These are phyloP conservation scores for Ophthalmolycus amberensis DNA, from an alignment of 2,113 vertebrate genomes.

Conservation along the genomic window DNA sequence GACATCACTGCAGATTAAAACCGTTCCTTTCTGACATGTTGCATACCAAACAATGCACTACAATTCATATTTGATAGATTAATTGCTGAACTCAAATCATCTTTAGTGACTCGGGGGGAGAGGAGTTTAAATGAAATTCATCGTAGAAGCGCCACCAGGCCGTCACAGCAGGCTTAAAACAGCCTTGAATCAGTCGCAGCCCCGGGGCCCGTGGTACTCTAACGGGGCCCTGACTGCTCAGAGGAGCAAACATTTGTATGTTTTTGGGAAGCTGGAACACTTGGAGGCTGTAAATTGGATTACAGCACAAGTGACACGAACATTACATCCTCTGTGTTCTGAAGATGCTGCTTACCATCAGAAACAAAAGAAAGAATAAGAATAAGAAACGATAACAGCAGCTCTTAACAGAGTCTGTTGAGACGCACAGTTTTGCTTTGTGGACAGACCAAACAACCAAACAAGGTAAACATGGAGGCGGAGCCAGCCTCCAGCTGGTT, in stretches of 20 bases:
- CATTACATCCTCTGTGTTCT: conserved; percentile 44
- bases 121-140: too few relatives aligned
- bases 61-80: background rate
- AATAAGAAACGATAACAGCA: too few relatives aligned
- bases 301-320: background rate
- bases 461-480: background rate
- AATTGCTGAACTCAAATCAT: background rate
- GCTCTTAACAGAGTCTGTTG: too few relatives aligned
- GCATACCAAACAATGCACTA: too few relatives aligned
- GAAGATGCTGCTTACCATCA: conserved; percentile 77
- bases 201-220: too few relatives aligned
- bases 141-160: too few relatives aligned
- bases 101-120: too few relatives aligned
- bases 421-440: background rate
- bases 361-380: conserved; percentile 55
- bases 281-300: too few relatives aligned
- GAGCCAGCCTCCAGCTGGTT: background rate
- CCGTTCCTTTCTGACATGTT: background rate
- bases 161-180: too few relatives aligned
- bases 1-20: background rate
- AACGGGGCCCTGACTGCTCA: too few relatives aligned
- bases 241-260: too few relatives aligned
- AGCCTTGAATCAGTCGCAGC: too few relatives aligned
- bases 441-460: background rate
- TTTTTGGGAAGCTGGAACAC: background rate